phyloP scores from a whole-genome alignment of 1,140 invertebrate species.

The Cherax destructor region DNA sequence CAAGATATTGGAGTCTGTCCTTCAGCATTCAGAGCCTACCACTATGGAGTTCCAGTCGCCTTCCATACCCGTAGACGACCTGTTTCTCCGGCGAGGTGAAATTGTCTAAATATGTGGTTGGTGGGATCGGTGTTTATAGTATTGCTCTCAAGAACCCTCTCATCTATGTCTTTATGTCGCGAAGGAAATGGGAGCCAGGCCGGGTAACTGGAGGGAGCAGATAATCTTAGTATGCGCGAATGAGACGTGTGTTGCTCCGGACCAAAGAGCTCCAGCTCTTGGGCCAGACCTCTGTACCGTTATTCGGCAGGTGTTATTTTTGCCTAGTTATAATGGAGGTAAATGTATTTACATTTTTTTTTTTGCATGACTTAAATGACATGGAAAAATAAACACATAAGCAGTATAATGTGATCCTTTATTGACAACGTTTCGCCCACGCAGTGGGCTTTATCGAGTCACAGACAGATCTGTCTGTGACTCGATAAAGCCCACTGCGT shows the following conservation, averaged over 20 bases:
- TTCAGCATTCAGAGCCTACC: conserved; percentile 3
- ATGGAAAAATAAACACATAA: too few species aligned
- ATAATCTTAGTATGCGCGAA: not conserved
- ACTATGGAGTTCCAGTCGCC: not conserved
- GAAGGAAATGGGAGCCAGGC: conserved; percentile 28
- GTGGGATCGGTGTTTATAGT: conserved; percentile 29
- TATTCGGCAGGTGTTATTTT: too few species aligned
- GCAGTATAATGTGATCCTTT: too few species aligned
- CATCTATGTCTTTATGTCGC: conserved; percentile 40
- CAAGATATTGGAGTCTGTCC: conserved; percentile 52
- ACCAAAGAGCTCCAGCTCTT: not conserved
- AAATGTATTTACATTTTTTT: too few species aligned
- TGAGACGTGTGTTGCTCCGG: not conserved
- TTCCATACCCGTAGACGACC: not conserved
- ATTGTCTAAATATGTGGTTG: conserved; percentile 26
- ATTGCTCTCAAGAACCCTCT: conserved; percentile 40
- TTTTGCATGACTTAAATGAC: too few species aligned
- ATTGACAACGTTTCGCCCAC: too few species aligned
- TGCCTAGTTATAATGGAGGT: too few species aligned
- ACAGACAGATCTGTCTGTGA: too few species aligned
- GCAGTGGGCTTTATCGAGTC: too few species aligned
- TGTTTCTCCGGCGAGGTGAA: conserved; percentile 3
- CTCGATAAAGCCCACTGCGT: too few species aligned
- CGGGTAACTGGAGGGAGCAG: not conserved
- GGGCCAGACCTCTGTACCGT: too few species aligned